Base-by-base conservation (phyloP, 2,797 vertebrate genomes). In the Babyrousa celebensis region DNA sequence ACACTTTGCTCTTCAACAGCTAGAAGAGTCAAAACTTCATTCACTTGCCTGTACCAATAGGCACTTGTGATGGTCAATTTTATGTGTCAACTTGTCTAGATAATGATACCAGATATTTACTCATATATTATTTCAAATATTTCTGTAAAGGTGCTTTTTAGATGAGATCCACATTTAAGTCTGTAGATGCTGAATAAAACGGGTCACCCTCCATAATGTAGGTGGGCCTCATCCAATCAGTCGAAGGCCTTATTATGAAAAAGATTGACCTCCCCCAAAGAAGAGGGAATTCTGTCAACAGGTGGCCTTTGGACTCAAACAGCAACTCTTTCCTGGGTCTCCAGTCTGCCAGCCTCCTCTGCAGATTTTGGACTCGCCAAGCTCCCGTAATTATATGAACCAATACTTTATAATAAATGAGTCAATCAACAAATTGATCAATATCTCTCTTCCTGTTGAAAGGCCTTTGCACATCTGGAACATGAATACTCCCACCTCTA, bases 111-210 rank as follows among this genome's bases (percentile, higher is more conserved):
- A 78, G 23, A 71, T 67, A 88, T 60, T 91, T 85, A 43, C 62
- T 72, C 17, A 18, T 71, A 80, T 58, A 23, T 82, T 90, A 72
- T 90, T 87, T 6, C 65, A 88, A 63, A 80, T 85, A 25, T 88
- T 92, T 90, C 32, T 72, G 14, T 88, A 32, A 88, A 84, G 14
- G 20, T 79, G 56, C 40, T 82, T 70, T 87, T 94, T 9, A 52
- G 52, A 85, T 58, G n/a, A 82, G n/a, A 78, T 91, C 25, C 77
- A 75, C n/a, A 94, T 92, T 71, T 58, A 87, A 67, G 23, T 84
- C 25, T 78, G 9, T 80, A 71, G 60, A 71, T 48, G 56, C 18
- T 65, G n/a, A 79, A 7, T 74, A 79, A 70, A 75, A 12, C 8
- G 52, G 58, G 40, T 56, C 74, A 27, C 27, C 29, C 32, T 48